Base-by-base conservation (phyloP, 2,113 vertebrate genomes). In the Thermophis baileyi region DNA sequence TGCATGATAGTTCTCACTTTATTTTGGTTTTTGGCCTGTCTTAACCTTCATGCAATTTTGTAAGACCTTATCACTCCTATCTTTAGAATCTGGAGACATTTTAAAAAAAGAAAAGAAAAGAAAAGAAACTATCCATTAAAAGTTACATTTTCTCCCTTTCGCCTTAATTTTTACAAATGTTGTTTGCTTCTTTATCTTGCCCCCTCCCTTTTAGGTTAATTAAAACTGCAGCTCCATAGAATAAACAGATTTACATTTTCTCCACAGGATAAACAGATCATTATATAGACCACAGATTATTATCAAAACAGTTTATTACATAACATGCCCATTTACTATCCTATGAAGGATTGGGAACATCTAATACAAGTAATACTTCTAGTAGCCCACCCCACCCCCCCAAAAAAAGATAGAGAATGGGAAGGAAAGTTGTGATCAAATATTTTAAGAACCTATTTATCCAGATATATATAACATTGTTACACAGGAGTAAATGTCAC, bases 41-140 rank as follows among this genome's bases (percentile, higher is more conserved):
- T 51, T 57, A 57, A 4, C 63, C 16, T 49, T 6, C 30, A 35
- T 53, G 55, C 92, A 63, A 49, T 90, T 0, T 90, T 57, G 10
- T 74, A 81, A 49, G 9, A 55, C 8, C 46, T 85, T 51, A 16
- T 57, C 24, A 27, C 87, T 92, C 18, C 10, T 47, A 35, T 44
- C 7, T 81, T 47, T 91, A 18, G 12, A 60, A 92, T 35, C 1
- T 94, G 44, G 87, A 85, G 54, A 88, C 60, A 90, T 95, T 89
- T 27, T 7, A 20, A 25, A 25, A 54, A 27, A 91, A 57, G 90
- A 35, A 89, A 91, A n/a, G n/a, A 54, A 27, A 91, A 57, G 90
- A 35, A 85, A 24, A 44, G 40, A 30, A 49, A 2, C 35, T 53
- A 44, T 18, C 49, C 35, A 63, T 93, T 55, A 87, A 40, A 93